Conservation (phyloP, 2,113 vertebrate species). For the Clarias gariepinus region DNA sequence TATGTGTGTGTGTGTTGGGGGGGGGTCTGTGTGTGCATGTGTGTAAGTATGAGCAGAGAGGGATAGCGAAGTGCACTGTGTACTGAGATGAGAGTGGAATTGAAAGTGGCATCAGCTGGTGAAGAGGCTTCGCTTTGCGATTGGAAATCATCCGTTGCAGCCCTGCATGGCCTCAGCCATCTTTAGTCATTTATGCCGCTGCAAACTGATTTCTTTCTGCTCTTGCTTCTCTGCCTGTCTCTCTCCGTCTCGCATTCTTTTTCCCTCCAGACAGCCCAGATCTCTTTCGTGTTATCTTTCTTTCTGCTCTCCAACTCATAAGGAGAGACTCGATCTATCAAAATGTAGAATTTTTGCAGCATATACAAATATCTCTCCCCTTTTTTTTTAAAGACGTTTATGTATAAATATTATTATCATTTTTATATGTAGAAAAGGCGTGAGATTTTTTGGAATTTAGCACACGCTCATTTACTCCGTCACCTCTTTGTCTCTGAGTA, state of each 20-base stretch:
- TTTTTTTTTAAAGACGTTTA: neutral
- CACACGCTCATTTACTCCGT: neutral
- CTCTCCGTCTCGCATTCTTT: neutral
- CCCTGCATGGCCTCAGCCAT: constrained; percentile 46
- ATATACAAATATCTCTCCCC: neutral
- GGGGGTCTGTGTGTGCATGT: constrained; percentile 12
- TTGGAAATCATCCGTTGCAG: constrained; percentile 52
- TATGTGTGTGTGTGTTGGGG: neutral
- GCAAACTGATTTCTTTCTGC: constrained; percentile 51
- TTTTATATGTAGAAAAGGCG: neutral
- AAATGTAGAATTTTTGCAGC: constrained; percentile 24
- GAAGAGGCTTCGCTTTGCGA: constrained; percentile 53
- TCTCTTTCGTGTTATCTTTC: constrained; percentile 11
- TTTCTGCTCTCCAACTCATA: constrained; percentile 23
- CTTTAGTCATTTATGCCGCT: constrained; percentile 55
- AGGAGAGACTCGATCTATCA: constrained; percentile 27
- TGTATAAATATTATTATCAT: constrained; percentile 20
- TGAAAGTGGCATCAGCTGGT: constrained; percentile 60
- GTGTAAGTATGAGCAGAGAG: constrained; percentile 2
- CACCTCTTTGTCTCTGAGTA: constrained; percentile 13
- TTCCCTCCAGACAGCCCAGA: constrained; percentile 6
- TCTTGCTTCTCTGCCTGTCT: constrained; percentile 23
- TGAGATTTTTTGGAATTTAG: neutral
- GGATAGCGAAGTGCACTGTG: constrained; percentile 3
- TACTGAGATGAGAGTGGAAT: constrained; percentile 54